Base-by-base conservation (phyloP, 1,140 invertebrate species). In the Brevipalpus yothersi region DNA sequence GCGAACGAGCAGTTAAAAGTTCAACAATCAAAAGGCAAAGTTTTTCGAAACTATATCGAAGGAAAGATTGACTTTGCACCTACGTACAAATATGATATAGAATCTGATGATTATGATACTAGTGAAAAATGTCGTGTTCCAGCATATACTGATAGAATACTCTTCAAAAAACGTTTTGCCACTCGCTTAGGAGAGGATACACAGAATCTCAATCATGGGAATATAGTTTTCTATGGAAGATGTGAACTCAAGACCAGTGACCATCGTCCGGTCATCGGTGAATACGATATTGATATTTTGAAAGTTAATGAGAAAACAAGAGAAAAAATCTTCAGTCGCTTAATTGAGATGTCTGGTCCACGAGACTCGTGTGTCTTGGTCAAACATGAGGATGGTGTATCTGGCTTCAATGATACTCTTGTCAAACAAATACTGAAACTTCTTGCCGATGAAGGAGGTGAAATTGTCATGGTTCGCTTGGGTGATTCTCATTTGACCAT, bases 21-120 rank as follows among this genome's bases (percentile, higher is more conserved):
- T 57, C 72, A 77, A 62, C 69, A 71, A 64, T 58, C 67, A 58
- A 65, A 63, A 41, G 72, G 70, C 57, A 71, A 72, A 63, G 76
- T 78, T n/a, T 99, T 99, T 68, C 81, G 84, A 68, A 86, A 90
- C 67, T 98, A 91, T 69, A 76, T 80, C 57, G 95, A 99, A 76
- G 94, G 89, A 1, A 79, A 81, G 39, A 84, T 95, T 19, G 82
- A 77, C 56, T 99, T 99, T 73, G 76, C 86, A 21, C 95, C 95
- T 2, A 98, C 94, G 0, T 99, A 99, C 69, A 99, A 99, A 71
- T 99, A 97, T 69, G 95, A 99, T 75, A 72, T 95, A 42, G 97
- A 97, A 71, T 94, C 89, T 67, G 89, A 97, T 72, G 92, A 97
- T 75, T 99, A 96, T 70, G 95, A 99, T 69, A 98, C 94, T 0